Conservation (phyloP, 2,797 vertebrate species). For the Eutrigla gurnardus region DNA sequence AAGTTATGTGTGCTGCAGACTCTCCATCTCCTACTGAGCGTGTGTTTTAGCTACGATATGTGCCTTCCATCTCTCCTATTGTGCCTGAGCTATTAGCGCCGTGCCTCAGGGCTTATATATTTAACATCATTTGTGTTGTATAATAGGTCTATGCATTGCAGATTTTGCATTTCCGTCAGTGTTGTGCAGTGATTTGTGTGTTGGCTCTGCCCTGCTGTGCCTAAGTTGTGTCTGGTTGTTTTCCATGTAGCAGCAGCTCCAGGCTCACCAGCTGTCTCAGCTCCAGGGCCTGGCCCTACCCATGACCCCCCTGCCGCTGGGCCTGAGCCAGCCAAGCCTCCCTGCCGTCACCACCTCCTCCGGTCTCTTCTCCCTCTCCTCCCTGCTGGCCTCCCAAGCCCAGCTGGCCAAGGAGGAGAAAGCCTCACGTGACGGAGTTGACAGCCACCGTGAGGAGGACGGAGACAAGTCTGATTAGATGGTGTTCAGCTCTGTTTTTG, state of each 20-base stretch:
- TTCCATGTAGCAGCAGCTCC: slow-evolving; percentile 97
- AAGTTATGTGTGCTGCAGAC: slow-evolving; percentile 36
- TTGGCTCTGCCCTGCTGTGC: slow-evolving; percentile 37
- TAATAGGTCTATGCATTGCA: slow-evolving; percentile 19
- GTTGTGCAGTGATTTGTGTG: slow-evolving; percentile 45
- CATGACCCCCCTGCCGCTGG: slow-evolving; percentile 94
- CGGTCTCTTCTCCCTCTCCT: slow-evolving; percentile 94
- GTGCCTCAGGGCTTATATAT: slow-evolving; percentile 37
- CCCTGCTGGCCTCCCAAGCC: slow-evolving; percentile 94
- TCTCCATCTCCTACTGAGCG: slow-evolving; percentile 28
- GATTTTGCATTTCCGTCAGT: slow-evolving; percentile 27
- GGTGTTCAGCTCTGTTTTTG: slow-evolving; percentile 61
- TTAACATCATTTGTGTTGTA: slow-evolving; percentile 41
- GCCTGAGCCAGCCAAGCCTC: slow-evolving; percentile 91
- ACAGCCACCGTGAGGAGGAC: slow-evolving; percentile 93
- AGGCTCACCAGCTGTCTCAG: slow-evolving; percentile 99
- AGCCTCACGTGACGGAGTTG: slow-evolving; percentile 91
- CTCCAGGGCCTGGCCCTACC: slow-evolving; percentile 96
- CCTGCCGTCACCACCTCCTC: slow-evolving; percentile 93
- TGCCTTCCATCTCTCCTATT: slow-evolving; percentile 32
- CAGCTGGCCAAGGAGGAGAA: slow-evolving; percentile 98
- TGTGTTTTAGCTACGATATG: slow-evolving; percentile 33
- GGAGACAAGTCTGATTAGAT: slow-evolving; percentile 96
- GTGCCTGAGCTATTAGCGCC: slow-evolving; percentile 30
- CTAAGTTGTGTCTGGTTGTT: slow-evolving; percentile 68